Conservation (phyloP, 2,797 vertebrate genomes). For the Schizothorax lantsangensis region DNA sequence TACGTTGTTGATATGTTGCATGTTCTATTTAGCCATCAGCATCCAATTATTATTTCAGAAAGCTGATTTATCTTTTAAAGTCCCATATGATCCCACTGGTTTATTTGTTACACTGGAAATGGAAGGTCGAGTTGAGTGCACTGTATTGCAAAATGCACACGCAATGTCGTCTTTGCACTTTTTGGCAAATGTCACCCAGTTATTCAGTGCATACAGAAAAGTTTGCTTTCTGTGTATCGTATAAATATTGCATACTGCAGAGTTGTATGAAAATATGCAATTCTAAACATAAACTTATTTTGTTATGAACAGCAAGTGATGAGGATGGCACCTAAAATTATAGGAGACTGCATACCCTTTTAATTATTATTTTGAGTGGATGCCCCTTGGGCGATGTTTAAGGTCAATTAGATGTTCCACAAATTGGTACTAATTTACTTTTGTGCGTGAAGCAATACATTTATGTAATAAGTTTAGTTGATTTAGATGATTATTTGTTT, state of each 20-base stretch:
- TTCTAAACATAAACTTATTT: not conserved
- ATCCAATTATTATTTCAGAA: not conserved
- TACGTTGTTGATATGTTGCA: not conserved
- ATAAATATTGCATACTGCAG: not conserved
- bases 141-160: not conserved
- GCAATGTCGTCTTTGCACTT: not conserved
- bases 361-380: too few relatives aligned
- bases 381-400: too few relatives aligned
- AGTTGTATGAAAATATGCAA: not conserved
- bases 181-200: not conserved
- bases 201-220: not conserved
- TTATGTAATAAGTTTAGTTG: too few relatives aligned
- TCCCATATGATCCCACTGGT: not conserved
- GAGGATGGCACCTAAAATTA: too few relatives aligned
- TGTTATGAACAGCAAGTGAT: too few relatives aligned
- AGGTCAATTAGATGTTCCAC: too few relatives aligned
- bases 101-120: not conserved
- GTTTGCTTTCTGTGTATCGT: not conserved
- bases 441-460: too few relatives aligned
- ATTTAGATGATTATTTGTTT: too few relatives aligned
- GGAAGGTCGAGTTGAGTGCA: not conserved
- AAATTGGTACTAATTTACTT: too few relatives aligned
- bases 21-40: not conserved
- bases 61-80: not conserved
- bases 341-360: too few relatives aligned